Evolutionary conservation across 2,797 vertebrate species (phyloP), one percentile per base, ranked within the genome.

Genomic region (Acipenser oxyrinchus): DNA sequence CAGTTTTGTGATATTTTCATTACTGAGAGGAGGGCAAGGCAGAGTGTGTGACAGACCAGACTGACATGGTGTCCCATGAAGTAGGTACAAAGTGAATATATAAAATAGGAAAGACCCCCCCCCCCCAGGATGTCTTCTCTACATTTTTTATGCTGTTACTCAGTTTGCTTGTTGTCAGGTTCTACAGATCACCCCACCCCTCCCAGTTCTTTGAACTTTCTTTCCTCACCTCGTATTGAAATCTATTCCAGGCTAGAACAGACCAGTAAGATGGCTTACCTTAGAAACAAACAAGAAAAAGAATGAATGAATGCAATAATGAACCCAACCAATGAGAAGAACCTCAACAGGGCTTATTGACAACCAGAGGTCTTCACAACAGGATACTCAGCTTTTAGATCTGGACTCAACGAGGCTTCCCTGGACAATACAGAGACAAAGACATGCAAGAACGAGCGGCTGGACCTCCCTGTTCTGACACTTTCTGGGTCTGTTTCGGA

Each of bases 141-240:
- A 81, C 85, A 82, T 84, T 83, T 85, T 85, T 86, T 81, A 83
- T 81, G 79, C 73, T 78, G 68, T 13, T 68, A 71, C 64, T 65
- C 59, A 49, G 71, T 77, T 76, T 83, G 81, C 78, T 74, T 77
- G 79, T 79, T 78, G 78, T 78, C 80, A 83, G 68, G 69, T 77
- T 78, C 71, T 77, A 77, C 79, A 75, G 78, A 74, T 78, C 78
- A 83, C 74, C 78, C 23, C 8, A 62, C 78, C 48, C 63, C 67
- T 18, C 9, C 63, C 18, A 65, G 55, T 37, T 55, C 9, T 67
- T 72, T 64, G 59, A 59, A 63, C 62, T 64, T 4, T 53, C 65
- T 67, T 66, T 63, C 51, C 6, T 37, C 68, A 74, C 74, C 10
- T 11, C 68, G 63, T 72, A 70, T 68, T 11, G 6, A 49, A 59